These are phyloP conservation scores for Cisticola juncidis DNA, from an alignment of 2,113 vertebrate genomes.

Conservation along the genomic window DNA sequence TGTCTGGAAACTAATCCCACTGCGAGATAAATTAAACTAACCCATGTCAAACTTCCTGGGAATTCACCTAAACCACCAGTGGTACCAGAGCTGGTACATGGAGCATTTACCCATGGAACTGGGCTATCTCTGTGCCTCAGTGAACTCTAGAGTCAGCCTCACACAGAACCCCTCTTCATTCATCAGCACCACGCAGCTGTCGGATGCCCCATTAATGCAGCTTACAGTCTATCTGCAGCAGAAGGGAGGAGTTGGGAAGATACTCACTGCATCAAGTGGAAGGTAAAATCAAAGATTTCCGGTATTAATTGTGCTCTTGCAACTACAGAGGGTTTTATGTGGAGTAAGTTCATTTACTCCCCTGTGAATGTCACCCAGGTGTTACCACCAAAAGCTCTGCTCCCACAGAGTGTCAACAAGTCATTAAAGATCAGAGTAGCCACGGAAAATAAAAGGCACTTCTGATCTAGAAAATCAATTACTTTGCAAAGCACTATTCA, in stretches of 20 bases:
- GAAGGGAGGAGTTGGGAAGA: background rate
- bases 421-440: background rate
- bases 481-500: background rate
- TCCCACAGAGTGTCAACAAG: background rate
- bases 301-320: background rate
- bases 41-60: accelerated
- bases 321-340: background rate
- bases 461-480: background rate
- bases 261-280: background rate
- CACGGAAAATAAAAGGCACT: background rate
- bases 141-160: background rate
- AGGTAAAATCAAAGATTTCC: background rate
- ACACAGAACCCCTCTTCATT: background rate
- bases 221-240: background rate
- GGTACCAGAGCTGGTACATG: background rate
- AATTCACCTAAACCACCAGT: background rate
- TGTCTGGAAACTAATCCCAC: background rate
- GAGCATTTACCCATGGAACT: background rate
- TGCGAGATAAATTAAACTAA: background rate
- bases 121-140: background rate
- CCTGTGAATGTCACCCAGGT: background rate
- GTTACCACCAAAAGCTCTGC: background rate
- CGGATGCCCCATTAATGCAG: background rate
- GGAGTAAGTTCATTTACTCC: background rate
- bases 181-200: background rate